Base-by-base conservation (phyloP, 2,888 invertebrate genomes). In the Sinelater perroti region DNA sequence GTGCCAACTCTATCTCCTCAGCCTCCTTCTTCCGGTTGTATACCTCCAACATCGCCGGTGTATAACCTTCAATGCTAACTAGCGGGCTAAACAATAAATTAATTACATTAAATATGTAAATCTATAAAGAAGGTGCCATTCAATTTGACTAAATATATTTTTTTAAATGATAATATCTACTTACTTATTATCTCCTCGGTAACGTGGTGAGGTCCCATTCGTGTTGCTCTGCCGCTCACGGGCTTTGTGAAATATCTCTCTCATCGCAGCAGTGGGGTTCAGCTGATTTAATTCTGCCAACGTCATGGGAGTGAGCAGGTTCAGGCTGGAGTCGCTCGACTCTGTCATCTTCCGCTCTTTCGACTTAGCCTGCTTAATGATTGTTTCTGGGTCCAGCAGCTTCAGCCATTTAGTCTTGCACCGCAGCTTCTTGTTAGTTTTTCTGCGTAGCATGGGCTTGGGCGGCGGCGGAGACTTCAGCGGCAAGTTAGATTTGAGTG, bases 221-320 rank as follows among this genome's bases (percentile, higher is more conserved):
- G 63, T 65, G 10, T 36, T 20, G 35, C 49, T 42, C 1, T 54
- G 50, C 70, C 82, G 83, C 54, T 85, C 86, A 65, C 83, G 83
- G 67, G 84, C 85, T 69, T 80, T 84, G 28, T 84, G 82, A 50
- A 87, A 77, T 0, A 90, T 84, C 63, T 86, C 85, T 60, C 85
- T 79, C 90, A 90, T 90, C 1, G 88, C 88, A 38, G 86, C 85
- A 1, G 90, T 90, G 0, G 89, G 89, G 68, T 85, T 85, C 52
- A 82, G 64, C n/a, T 74, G 73, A 45, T 77, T 73, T 44, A 86
- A 73, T 65, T 78, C 70, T 77, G 85, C 2, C 10, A 35, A n/a
- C n/a, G 14, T 44, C 18, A 80, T 64, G 78, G 81, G 62, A 78
- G 70, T 18, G 79, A 64, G 0, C 77, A 80, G 1, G 79, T 78